phyloP scores from a whole-genome alignment of 2,797 vertebrate species.

The Rhinichthys osculus region DNA sequence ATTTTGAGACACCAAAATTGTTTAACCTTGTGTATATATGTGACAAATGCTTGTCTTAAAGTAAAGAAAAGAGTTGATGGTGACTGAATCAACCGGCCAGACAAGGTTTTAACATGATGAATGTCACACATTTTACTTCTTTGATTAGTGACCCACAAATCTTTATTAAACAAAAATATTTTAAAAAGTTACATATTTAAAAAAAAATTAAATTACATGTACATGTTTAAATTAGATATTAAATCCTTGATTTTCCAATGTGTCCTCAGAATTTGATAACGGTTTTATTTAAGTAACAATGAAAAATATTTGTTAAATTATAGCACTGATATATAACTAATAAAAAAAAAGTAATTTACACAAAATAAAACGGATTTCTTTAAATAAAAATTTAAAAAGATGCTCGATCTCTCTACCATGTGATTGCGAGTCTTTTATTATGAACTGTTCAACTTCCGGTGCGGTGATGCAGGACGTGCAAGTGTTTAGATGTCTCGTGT shows the following conservation, averaged over 20 bases:
- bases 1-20: not conserved
- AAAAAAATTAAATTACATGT: not conserved
- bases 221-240: not conserved
- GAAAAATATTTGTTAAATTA: not conserved
- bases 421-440: conserved; percentile 26
- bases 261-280: not conserved
- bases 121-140: no score
- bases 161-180: not conserved
- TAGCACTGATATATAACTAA: not conserved
- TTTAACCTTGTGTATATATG: no score
- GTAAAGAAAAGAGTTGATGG: not conserved
- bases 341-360: not conserved
- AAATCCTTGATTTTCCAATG: not conserved
- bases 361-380: not conserved
- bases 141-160: not conserved
- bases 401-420: not conserved
- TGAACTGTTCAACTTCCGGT: conserved; percentile 7
- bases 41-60: not conserved
- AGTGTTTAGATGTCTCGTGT: not conserved
- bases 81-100: not conserved
- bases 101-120: not conserved
- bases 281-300: not conserved
- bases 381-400: not conserved
- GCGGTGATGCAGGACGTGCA: not conserved
- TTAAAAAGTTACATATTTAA: not conserved